Evolutionary conservation across 2,888 invertebrate genomes (phyloP).

Genomic region (Salticus scenicus): DNA sequence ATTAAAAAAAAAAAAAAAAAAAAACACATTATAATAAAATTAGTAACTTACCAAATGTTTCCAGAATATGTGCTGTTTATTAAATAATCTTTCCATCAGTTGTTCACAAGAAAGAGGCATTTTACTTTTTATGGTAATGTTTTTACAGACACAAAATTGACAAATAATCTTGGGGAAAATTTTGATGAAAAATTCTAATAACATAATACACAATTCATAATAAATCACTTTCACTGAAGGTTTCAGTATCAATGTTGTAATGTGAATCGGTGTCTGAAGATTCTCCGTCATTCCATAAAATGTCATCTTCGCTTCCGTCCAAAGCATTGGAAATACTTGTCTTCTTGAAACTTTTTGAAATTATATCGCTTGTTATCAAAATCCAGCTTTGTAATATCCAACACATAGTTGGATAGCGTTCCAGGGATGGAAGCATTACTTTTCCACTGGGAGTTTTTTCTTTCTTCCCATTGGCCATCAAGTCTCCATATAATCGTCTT

Average conservation of each 20-base stretch:
- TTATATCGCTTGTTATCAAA: not conserved
- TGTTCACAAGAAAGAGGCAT: not conserved
- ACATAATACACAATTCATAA: not conserved
- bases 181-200: not conserved
- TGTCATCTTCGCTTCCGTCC: not conserved
- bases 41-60: conserved; percentile 14
- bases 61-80: not conserved
- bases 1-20: no score
- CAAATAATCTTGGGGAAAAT: not conserved
- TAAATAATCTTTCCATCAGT: not conserved
- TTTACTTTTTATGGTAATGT: not conserved
- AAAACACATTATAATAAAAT: not conserved
- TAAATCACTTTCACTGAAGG: not conserved
- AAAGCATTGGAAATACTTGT: not conserved
- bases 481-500: not conserved
- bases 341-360: conserved; percentile 1
- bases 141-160: conserved; percentile 8
- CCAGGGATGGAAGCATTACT: not conserved
- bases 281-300: not conserved
- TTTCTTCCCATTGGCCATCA: not conserved
- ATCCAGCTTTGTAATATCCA: not conserved
- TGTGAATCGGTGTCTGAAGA: not conserved
- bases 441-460: not conserved
- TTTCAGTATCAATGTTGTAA: not conserved
- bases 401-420: not conserved